phyloP scores from a whole-genome alignment of 2,797 vertebrate genomes.

The Phaenicophaeus curvirostris region DNA sequence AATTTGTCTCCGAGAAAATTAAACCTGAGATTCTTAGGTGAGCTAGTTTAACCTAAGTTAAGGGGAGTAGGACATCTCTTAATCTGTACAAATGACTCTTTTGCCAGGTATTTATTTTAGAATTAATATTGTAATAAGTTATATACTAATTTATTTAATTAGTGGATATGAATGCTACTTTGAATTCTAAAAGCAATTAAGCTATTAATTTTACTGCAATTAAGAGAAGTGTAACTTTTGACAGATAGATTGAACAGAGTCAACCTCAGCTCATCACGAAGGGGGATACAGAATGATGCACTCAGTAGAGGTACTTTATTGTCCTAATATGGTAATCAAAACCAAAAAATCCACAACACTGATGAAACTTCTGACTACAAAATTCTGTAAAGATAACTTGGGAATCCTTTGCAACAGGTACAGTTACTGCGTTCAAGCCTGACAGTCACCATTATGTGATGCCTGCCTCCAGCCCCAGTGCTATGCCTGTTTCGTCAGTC shows the following conservation, averaged over 20 bases:
- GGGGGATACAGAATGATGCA: constrained; percentile 80
- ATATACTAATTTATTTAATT: background rate
- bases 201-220: constrained; percentile 33
- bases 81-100: background rate
- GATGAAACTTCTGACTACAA: background rate
- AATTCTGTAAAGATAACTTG: constrained; percentile 39
- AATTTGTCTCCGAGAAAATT: background rate
- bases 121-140: background rate
- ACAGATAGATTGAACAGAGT: constrained; percentile 82
- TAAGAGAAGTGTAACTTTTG: constrained; percentile 72
- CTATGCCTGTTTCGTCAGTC: constrained; percentile 62
- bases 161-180: constrained; percentile 1
- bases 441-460: constrained; percentile 70
- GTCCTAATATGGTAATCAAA: constrained; percentile 63
- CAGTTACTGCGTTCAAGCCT: constrained; percentile 73
- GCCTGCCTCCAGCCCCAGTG: constrained; percentile 69
- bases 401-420: constrained; percentile 74
- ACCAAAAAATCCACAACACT: constrained; percentile 34
- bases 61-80: background rate
- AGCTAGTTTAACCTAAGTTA: background rate
- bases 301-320: constrained; percentile 80
- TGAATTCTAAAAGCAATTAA: constrained; percentile 35
- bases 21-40: background rate
- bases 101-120: constrained; percentile 7
- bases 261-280: constrained; percentile 75